Evolutionary conservation across 2,888 invertebrate genomes (phyloP), one percentile per base, ranked within the genome.

Genomic region (Dioctria rufipes): DNA sequence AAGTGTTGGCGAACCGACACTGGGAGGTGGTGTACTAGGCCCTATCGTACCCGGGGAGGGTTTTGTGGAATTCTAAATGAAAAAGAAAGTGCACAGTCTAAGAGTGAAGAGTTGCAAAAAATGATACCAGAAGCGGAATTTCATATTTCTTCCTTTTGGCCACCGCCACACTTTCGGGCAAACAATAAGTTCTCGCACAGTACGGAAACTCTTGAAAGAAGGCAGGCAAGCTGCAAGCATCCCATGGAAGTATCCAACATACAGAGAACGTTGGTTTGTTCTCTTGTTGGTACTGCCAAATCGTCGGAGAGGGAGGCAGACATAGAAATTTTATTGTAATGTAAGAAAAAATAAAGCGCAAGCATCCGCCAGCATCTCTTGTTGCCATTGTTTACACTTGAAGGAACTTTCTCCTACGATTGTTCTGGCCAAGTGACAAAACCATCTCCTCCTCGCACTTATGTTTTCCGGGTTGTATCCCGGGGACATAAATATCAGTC

Each of bases 161-260:
- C 78, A 78, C 81, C 42, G 65, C 54, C 78, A 78, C 81, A 78
- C 78, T 80, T 78, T 80, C 80, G 54, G 46, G 69, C 77, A 60
- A 63, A 81, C 80, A 80, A 80, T 80, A 80, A 66, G 80, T 78
- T 69, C 58, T 65, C 78, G 65, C 78, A 80, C 80, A 78, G 80
- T 61, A 78, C 80, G 78, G 80, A 78, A 81, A 63, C 49, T 63
- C 77, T 73, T 63, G 46, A 58, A 43, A 60, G 13, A 49, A 43
- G 42, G 67, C 63, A 25, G 25, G 25, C 25, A 25, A 25, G 25
- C 25, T 25, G 25, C 61, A 77, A 60, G 66, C 49, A 66, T 78
- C 66, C 54, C 51, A 54, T 63, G 54, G 40, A 6, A 78, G 58
- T 66, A 78, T 54, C 77, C 66, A 37, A 61, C 63, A 63, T 37